phyloP scores from a whole-genome alignment of 2,797 vertebrate genomes.

The Etheostoma perlongum region DNA sequence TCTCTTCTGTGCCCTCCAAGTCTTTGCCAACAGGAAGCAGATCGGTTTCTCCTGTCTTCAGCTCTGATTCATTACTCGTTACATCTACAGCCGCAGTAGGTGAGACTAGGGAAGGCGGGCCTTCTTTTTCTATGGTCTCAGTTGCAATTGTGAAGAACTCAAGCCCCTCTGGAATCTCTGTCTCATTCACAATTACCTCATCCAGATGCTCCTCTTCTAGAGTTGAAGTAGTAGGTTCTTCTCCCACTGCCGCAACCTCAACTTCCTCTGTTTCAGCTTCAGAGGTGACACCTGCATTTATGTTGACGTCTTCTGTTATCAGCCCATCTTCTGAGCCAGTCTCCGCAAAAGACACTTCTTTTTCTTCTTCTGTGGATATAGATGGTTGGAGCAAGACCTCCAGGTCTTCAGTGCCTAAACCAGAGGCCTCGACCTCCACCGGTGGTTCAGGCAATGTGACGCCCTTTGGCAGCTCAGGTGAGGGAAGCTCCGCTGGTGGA shows the following conservation, averaged over 20 bases:
- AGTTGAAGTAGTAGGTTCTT: conserved; percentile 27
- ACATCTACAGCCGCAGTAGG: conserved; percentile 44
- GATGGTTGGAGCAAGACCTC: conserved; percentile 34
- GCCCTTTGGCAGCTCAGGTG: conserved; percentile 46
- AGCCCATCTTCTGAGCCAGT: conserved; percentile 18
- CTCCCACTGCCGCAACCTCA: conserved; percentile 5
- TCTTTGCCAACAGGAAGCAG: conserved; percentile 35
- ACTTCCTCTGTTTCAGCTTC: conserved; percentile 16
- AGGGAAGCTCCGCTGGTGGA: conserved; percentile 39
- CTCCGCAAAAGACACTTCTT: conserved; percentile 25
- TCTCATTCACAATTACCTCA: conserved; percentile 36
- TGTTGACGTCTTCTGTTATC: conserved; percentile 24
- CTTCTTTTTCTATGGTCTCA: conserved; percentile 54
- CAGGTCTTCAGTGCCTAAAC: conserved; percentile 47
- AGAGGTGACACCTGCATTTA: conserved; percentile 4
- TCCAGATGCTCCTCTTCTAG: conserved; percentile 30
- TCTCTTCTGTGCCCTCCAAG: conserved; percentile 21
- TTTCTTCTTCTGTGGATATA: conserved; percentile 23
- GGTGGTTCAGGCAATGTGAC: conserved; percentile 59
- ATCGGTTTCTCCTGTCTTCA: conserved; percentile 28
- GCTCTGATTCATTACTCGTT: conserved; percentile 33
- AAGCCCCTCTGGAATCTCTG: conserved; percentile 36
- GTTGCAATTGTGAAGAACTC: conserved; percentile 42
- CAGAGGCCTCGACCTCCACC: conserved; percentile 72
- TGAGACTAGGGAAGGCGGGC: conserved; percentile 31